These are phyloP conservation scores for Lasioglossum albipes DNA, from an alignment of 1,140 invertebrate species.

Conservation along the genomic window DNA sequence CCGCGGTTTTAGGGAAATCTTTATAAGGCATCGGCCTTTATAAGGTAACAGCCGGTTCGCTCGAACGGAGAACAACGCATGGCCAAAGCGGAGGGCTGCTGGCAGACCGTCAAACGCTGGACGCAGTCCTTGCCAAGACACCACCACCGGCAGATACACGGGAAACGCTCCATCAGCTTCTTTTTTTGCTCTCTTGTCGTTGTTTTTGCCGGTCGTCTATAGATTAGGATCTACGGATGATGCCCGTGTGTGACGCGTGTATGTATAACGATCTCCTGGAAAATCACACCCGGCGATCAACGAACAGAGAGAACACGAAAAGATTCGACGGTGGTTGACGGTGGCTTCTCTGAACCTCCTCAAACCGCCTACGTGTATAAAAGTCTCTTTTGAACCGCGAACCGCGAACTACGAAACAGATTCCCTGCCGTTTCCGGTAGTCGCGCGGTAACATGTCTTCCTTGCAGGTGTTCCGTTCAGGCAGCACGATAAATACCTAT, in stretches of 20 bases:
- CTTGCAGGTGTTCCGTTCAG: background rate
- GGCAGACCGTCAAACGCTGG: background rate
- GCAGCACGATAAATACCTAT: conserved; percentile 30
- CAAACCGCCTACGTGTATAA: background rate
- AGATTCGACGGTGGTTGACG: background rate
- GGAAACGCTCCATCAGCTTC: background rate
- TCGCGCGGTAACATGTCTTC: background rate
- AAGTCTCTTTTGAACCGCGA: background rate
- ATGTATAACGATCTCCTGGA: background rate
- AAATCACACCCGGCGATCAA: background rate
- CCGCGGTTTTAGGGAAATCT: no score
- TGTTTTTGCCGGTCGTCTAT: background rate
- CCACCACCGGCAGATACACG: background rate
- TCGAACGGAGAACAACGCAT: no score
- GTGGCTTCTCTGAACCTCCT: background rate
- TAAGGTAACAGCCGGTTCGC: no score
- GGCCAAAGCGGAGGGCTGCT: no score
- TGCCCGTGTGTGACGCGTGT: no score
- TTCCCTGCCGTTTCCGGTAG: background rate
- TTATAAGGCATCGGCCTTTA: no score
- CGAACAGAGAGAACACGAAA: background rate
- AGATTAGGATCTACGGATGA: background rate
- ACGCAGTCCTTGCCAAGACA: background rate
- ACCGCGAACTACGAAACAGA: background rate
- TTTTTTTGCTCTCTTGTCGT: no score